Evolutionary conservation across 2,797 vertebrate genomes (phyloP).

Genomic region (Emydoidea blandingii): DNA sequence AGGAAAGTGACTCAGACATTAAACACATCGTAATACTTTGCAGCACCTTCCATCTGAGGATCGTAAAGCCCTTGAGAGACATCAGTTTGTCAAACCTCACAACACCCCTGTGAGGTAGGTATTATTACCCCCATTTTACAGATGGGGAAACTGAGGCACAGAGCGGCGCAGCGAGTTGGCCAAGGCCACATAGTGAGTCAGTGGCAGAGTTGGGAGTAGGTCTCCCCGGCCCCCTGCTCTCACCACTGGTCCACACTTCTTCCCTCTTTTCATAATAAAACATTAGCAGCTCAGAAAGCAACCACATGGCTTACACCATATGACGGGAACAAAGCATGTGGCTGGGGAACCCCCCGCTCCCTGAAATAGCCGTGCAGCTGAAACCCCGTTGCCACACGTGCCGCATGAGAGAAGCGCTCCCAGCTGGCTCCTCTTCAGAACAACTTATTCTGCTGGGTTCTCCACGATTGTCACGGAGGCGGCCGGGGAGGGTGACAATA

Average conservation of each 20-base stretch:
- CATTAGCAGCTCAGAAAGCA: constrained; percentile 6
- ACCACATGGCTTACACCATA: neutral
- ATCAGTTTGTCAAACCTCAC: constrained; percentile 60
- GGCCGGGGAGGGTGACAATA: neutral
- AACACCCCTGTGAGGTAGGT: constrained; percentile 73
- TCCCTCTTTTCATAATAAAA: neutral
- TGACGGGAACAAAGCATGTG: neutral
- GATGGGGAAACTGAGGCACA: constrained; percentile 54
- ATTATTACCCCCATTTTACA: neutral
- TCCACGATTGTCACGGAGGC: neutral
- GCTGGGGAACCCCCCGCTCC: constrained; percentile 18
- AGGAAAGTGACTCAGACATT: constrained; percentile 50
- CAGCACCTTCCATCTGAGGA: constrained; percentile 69
- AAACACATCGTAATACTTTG: neutral
- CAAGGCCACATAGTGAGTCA: neutral
- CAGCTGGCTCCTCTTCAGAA: neutral
- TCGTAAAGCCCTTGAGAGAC: constrained; percentile 43
- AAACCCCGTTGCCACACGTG: constrained; percentile 11
- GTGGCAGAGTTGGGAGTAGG: neutral
- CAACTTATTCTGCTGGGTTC: neutral
- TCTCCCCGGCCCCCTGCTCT: neutral
- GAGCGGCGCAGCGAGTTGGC: constrained; percentile 31
- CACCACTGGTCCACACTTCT: neutral
- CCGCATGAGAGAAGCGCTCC: accelerated
- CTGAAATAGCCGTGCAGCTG: constrained; percentile 20